These are phyloP conservation scores for Eumacrocentrus americanus DNA, from an alignment of 2,888 invertebrate genomes.

Conservation along the genomic window DNA sequence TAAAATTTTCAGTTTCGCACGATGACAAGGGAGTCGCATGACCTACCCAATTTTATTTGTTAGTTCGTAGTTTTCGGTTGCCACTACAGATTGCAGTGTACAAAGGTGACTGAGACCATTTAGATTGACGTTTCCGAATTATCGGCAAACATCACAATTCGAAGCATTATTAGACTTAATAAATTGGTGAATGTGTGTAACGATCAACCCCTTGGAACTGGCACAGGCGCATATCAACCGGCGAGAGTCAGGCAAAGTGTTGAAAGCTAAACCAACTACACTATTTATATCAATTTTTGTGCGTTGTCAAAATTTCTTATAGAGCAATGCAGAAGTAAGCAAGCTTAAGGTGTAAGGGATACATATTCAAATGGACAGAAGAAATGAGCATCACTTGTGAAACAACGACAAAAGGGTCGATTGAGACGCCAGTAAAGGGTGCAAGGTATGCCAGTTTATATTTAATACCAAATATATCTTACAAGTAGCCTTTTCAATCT, in stretches of 20 bases:
- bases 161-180: too few species aligned
- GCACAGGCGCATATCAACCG: too few species aligned
- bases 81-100: too few species aligned
- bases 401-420: neutral
- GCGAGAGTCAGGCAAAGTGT: too few species aligned
- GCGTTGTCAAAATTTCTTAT: too few species aligned
- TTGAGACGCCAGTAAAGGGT: slow-evolving; percentile 7
- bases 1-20: slow-evolving; percentile 46
- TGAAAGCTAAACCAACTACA: too few species aligned
- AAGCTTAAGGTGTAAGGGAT: slow-evolving; percentile 36
- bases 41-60: slow-evolving; percentile 3
- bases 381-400: slow-evolving; percentile 9
- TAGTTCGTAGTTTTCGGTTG: slow-evolving; percentile 46
- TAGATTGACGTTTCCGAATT: too few species aligned
- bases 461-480: too few species aligned
- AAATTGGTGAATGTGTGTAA: neutral
- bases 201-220: neutral
- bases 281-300: too few species aligned
- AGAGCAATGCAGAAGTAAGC: too few species aligned
- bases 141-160: neutral
- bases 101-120: too few species aligned
- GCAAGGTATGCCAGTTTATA: neutral
- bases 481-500: too few species aligned
- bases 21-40: slow-evolving; percentile 39
- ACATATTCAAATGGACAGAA: neutral